Base-by-base conservation (phyloP, 2,888 invertebrate species). In the Netelia melanura region DNA sequence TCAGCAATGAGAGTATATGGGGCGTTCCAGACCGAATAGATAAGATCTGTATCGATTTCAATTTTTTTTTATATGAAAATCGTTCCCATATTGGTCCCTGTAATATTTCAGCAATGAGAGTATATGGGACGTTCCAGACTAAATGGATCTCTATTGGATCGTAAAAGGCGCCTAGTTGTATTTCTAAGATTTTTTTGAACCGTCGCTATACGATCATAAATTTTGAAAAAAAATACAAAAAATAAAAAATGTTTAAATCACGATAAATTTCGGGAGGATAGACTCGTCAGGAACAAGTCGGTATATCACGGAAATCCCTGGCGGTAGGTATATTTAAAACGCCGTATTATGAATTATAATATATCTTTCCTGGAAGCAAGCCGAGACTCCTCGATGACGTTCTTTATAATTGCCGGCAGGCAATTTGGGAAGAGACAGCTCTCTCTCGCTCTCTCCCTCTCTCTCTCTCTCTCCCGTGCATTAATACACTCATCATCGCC, bases 391-490 rank as follows among this genome's bases (percentile, higher is more conserved):
- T 78, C 75, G 71, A 81, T 71, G 81, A 74, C 61, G 81, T 72
- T 82, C 58, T 80, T 52, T 38, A 61, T 82, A 82, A 85, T 85
- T 71, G 79, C 71, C 79, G 79, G 76, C 76, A 67, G 76, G 79
- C 79, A 85, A 82, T 85, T 82, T 82, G 58, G 25, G 77, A 77
- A 62, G 25, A 56, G 64, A 21, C 38, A 3, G 30, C 64, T 14
- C 43, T 30, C 54, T 56, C 30, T 65, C 6, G 3, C 30, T 30
- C 30, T 38, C 25, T 25, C 43, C 38, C 54, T 56, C 30, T 65
- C 17, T 17, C 17, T 17, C 54, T 56, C 30, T 65, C 17, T 17
- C 17, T 17, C 17, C 17, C 77, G 17, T 17, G 85, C 82, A 85
- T 82, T 79, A 67, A 85, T 81, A 75, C 43, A 76, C 79, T 71